Base-by-base conservation (phyloP, 2,113 vertebrate genomes). In the Passer domesticus region DNA sequence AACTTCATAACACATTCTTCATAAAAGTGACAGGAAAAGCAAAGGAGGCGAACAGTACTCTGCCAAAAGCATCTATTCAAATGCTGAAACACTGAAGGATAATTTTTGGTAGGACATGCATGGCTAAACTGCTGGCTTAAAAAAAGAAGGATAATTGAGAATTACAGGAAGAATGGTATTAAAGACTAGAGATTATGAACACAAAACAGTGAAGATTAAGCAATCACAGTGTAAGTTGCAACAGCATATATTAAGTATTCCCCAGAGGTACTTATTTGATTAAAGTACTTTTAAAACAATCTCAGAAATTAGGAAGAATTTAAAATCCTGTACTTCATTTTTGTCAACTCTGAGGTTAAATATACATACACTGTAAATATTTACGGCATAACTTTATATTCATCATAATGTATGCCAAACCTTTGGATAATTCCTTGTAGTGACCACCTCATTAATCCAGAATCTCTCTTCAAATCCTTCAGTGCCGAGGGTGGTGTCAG, bases 1-100 rank as follows among this genome's bases (percentile, higher is more conserved):
- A 94, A 89, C 89, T 87, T 91, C 83, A 73, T 83, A 92, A 81
- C 53, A 35, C 31, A 59, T 72, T 92, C 84, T 83, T 90, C 56
- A 63, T 49, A 58, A 58, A 95, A 90, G 74, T 73, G 83, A 92
- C 84, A 79, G 93, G 84, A 80, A 77, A 90, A 93, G 83, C 77
- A 85, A 87, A 86, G 72, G 83, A 91, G 73, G 80, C 19, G 35
- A 82, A 67, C 67, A 80, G 64, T 25, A 18, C 50, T 47, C 58
- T 82, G 80, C 81, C 81, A 59, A 89, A 87, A 88, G 35, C 64
- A 86, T 77, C 82, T 68, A 23, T 74, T 79, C 56, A 60, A 47
- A 81, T 83, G 33, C 52, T 47, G 49, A 88, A 88, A 75, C 50
- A 37, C 44, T 8, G 59, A 82, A 58, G 59, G 72, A n/a, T 78